These are phyloP conservation scores for Ammodramus savannarum DNA, from an alignment of 2,113 vertebrate species.

Conservation along the genomic window DNA sequence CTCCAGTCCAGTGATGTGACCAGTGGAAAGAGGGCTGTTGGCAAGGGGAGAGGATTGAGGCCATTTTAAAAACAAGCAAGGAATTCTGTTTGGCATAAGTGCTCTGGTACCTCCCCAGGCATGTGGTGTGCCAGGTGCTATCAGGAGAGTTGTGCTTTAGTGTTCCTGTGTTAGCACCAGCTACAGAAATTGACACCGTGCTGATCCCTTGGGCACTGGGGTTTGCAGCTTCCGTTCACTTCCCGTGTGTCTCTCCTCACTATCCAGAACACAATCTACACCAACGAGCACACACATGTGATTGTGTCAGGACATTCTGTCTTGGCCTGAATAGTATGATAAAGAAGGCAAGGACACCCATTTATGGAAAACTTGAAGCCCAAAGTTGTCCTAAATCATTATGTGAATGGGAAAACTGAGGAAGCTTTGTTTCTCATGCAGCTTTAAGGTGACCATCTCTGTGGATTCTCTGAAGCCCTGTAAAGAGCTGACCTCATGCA, in stretches of 20 bases:
- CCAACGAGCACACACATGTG: accelerated
- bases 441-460: neutral
- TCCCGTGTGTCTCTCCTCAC: neutral
- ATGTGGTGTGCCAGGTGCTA: neutral
- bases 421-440: neutral
- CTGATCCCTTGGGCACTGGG: neutral
- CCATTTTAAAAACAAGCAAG: neutral
- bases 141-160: neutral
- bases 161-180: neutral
- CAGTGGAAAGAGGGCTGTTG: neutral
- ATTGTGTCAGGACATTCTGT: neutral
- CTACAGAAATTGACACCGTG: neutral
- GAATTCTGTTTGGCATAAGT: neutral
- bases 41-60: neutral
- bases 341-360: neutral
- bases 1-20: neutral
- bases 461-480: neutral
- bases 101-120: neutral
- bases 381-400: neutral
- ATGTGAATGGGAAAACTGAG: neutral
- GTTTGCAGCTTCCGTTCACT: neutral
- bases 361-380: neutral
- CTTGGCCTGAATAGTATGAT: neutral
- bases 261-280: neutral
- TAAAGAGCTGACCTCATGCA: neutral